Base-by-base conservation (phyloP, 2,888 invertebrate genomes). In the Lomographa bimaculata region DNA sequence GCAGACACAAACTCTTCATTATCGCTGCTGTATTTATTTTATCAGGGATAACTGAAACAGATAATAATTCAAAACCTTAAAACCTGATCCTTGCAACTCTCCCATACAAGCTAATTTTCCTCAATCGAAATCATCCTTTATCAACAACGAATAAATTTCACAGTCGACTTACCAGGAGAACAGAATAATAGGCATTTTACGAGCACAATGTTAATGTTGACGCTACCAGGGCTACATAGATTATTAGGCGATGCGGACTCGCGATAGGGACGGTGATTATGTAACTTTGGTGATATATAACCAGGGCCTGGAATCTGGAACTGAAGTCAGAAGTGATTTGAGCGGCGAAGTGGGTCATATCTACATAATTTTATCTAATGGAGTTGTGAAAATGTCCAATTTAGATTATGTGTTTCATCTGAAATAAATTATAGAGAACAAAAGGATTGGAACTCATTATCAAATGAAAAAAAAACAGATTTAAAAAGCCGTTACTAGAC, bases 201-300 rank as follows among this genome's bases (percentile, higher is more conserved):
- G 37, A 37, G 14, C 25, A 8, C 19, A 14, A 19, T 20, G 37
- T 19, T 19, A 16, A 38, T n/a, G 40, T 30, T n/a, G n/a, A n/a
- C n/a, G n/a, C n/a, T 29, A 39, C 38, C 25, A 44, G 48, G 36
- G 34, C 35, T 33, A 32, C 48, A 38, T 46, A 46, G 41, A 49
- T 48, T 49, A 49, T 42, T 25, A 46, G 41, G 41, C 32, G 48
- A 48, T 41, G 36, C 30, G 32, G 40, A 40, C 43, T 30, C 35
- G 52, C 38, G 43, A 49, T 49, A 46, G 41, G 39, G 49, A 46
- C 41, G 44, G 42, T 52, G 41, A 52, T 52, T 46, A 46, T 29
- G 36, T 36, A 46, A 52, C 49, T 46, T 44, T 41, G 46, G 44
- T 49, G 46, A 46, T 44, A 19, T 24, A 30, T 19, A 18, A 23